Percentiles rank a stretch among this genome's conserved stretches.
Evolutionary conservation across 2,797 vertebrate species (phyloP).

Genomic region (Zenarchopterus dispar): DNA sequence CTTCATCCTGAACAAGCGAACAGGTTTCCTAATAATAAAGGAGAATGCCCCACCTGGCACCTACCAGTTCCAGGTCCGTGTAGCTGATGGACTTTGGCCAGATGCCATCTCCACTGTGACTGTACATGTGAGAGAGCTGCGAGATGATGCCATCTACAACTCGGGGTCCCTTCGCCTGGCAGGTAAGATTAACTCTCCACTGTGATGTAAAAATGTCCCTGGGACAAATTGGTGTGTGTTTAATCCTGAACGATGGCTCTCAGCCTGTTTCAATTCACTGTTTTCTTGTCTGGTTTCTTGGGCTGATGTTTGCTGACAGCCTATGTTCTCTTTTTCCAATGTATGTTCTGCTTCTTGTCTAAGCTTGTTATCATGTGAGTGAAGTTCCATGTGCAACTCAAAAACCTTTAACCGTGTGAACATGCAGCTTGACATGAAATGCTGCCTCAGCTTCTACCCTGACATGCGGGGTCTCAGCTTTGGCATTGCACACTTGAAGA

Average conservation of each 20-base stretch:
- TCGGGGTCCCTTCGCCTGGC: conserved; percentile 87
- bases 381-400: too few relatives aligned
- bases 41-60: conserved; percentile 84
- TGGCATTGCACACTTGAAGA: conserved; percentile 23
- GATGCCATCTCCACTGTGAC: conserved; percentile 85
- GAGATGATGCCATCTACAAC: conserved; percentile 86
- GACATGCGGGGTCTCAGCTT: conserved; percentile 36
- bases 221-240: too few relatives aligned
- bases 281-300: too few relatives aligned
- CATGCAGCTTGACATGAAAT: too few relatives aligned
- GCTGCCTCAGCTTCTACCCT: conserved; percentile 14
- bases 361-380: too few relatives aligned
- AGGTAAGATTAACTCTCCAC: conserved; percentile 71
- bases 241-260: too few relatives aligned
- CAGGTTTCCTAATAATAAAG: conserved; percentile 89
- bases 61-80: conserved; percentile 87
- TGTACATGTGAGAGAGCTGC: conserved; percentile 86
- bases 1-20: conserved; percentile 89
- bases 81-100: conserved; percentile 91
- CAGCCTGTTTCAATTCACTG: too few relatives aligned
- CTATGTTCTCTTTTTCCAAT: too few relatives aligned
- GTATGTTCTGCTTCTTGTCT: too few relatives aligned
- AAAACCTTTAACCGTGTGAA: too few relatives aligned
- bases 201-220: too few relatives aligned
- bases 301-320: too few relatives aligned